Conservation (phyloP, 2,113 vertebrate species). For the Lagenorhynchus albirostris region DNA sequence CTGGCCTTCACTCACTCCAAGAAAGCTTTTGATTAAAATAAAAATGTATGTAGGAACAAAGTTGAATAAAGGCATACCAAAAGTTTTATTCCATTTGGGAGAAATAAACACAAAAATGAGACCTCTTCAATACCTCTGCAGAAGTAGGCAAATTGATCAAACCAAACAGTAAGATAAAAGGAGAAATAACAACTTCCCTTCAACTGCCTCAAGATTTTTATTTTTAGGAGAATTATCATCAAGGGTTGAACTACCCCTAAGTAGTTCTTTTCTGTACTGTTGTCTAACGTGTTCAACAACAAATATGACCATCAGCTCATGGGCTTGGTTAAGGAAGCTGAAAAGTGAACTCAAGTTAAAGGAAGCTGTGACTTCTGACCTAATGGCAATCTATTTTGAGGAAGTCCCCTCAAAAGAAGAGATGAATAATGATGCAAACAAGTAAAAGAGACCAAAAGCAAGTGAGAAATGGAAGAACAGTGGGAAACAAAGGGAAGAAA, state of each 20-base stretch:
- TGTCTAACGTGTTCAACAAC: background rate
- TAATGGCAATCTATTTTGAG: background rate
- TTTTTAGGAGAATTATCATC: constrained; percentile 26
- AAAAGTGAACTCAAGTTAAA: constrained; percentile 14
- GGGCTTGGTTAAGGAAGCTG: constrained; percentile 16
- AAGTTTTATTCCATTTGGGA: constrained; percentile 42
- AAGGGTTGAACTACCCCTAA: background rate
- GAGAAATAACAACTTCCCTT: constrained; percentile 10
- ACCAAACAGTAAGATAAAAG: constrained; percentile 3
- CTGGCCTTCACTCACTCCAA: constrained; percentile 69
- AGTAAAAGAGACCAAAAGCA: background rate
- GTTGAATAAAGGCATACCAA: constrained; percentile 41
- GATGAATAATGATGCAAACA: background rate
- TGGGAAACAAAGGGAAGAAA: background rate
- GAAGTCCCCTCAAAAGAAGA: background rate
- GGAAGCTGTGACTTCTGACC: constrained; percentile 12
- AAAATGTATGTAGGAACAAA: constrained; percentile 56
- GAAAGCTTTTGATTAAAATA: constrained; percentile 76
- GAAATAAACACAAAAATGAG: constrained; percentile 58
- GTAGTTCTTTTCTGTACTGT: background rate
- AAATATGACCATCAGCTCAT: background rate
- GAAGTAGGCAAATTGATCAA: constrained; percentile 36
- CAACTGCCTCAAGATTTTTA: background rate
- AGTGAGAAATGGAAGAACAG: constrained; percentile 3
- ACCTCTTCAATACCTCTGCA: background rate